Evolutionary conservation across 1,140 invertebrate genomes (phyloP).

Genomic region (Tetramorium parvispinum): DNA sequence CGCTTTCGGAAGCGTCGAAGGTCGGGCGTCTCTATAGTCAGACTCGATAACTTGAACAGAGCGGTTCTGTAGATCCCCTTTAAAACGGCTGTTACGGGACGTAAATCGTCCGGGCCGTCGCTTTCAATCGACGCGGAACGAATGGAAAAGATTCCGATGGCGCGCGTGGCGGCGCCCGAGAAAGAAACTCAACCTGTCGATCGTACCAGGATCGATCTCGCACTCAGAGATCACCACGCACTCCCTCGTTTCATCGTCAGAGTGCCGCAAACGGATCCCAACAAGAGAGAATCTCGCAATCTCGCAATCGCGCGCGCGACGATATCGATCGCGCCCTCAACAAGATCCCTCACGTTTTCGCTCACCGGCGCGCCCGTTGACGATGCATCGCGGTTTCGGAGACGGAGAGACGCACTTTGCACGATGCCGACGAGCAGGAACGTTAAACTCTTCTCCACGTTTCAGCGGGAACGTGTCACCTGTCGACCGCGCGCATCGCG

Average conservation of each 20-base stretch:
- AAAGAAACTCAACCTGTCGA: background rate
- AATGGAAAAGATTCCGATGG: background rate
- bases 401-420: background rate
- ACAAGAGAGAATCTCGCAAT: background rate
- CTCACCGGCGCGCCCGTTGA: background rate
- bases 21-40: background rate
- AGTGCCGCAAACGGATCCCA: no score
- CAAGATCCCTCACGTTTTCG: background rate
- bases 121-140: background rate
- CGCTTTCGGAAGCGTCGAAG: background rate
- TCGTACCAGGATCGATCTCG: background rate
- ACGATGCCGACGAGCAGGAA: no score
- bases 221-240: background rate
- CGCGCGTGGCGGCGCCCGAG: background rate
- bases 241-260: background rate
- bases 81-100: background rate
- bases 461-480: slow-evolving; percentile 34
- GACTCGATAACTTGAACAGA: background rate
- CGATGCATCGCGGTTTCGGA: background rate
- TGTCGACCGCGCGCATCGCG: slow-evolving; percentile 55
- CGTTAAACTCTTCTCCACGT: background rate
- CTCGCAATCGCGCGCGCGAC: background rate
- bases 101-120: background rate
- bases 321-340: slow-evolving; percentile 8
- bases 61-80: background rate